Evolutionary conservation across 2,113 vertebrate genomes (phyloP).

Genomic region (Candoia aspera): DNA sequence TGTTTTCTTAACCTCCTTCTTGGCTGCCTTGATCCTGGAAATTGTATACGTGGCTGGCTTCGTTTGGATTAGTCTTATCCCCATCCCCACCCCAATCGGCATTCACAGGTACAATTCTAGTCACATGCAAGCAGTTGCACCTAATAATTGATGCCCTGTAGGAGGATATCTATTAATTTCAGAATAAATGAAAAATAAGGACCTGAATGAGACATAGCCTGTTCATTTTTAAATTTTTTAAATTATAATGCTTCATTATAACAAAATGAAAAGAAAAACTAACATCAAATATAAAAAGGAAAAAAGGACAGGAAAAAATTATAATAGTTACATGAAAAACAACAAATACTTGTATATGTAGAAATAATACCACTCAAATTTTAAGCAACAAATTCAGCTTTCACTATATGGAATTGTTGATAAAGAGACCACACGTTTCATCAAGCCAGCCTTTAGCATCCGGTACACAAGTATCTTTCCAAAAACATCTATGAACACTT

Average conservation of each 20-base stretch:
- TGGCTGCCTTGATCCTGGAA: too few relatives aligned
- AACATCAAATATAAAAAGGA: too few relatives aligned
- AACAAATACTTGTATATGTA: not conserved
- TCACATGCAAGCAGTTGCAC: not conserved
- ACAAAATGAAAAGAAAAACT: too few relatives aligned
- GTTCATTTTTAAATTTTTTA: not conserved
- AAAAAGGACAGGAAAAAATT: not conserved
- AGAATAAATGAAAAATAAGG: not conserved
- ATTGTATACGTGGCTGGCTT: not conserved
- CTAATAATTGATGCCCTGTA: not conserved
- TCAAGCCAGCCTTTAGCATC: too few relatives aligned
- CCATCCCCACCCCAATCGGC: not conserved
- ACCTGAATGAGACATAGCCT: not conserved
- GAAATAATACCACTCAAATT: too few relatives aligned
- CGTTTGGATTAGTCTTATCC: too few relatives aligned
- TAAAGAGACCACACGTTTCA: too few relatives aligned
- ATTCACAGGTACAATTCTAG: not conserved
- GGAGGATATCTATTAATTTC: not conserved
- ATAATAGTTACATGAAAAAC: not conserved
- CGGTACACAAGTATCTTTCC: too few relatives aligned
- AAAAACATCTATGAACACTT: too few relatives aligned
- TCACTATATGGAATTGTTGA: too few relatives aligned
- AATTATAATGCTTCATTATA: too few relatives aligned
- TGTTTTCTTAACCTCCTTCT: not conserved
- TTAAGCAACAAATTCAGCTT: too few relatives aligned